These are phyloP conservation scores for Macheiramphus alcinus DNA, from an alignment of 2,113 vertebrate genomes.

Conservation along the genomic window DNA sequence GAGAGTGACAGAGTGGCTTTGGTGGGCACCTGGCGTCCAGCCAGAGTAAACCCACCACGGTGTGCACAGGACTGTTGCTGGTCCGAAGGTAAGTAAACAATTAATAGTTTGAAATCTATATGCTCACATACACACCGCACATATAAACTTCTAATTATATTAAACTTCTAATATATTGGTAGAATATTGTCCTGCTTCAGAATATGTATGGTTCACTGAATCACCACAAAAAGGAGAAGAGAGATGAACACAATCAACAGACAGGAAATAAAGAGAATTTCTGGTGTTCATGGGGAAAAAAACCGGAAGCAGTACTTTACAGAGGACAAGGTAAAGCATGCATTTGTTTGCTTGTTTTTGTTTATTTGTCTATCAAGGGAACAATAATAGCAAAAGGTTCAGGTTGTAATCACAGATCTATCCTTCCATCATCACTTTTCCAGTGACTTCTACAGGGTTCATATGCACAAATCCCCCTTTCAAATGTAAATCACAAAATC, in stretches of 20 bases:
- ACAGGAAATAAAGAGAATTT: neutral
- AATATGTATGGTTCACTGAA: neutral
- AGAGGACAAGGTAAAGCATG: neutral
- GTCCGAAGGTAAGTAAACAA: neutral
- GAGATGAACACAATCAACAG: neutral
- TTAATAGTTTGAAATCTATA: neutral
- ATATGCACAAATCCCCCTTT: neutral
- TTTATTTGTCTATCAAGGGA: neutral
- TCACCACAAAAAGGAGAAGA: neutral
- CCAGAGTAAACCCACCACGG: neutral
- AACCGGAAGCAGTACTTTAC: neutral
- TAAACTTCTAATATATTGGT: neutral
- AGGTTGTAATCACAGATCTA: neutral
- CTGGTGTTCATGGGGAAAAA: neutral
- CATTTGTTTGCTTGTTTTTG: neutral
- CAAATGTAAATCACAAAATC: neutral
- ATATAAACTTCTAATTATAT: neutral
- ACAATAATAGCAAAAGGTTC: neutral
- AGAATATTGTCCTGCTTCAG: neutral
- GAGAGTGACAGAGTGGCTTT: neutral
- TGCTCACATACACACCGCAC: neutral
- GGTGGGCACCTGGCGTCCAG: neutral
- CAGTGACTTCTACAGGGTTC: neutral
- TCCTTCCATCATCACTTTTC: neutral
- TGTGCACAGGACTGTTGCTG: neutral